Percentiles rank a stretch among this genome's conserved stretches.
phyloP scores from a whole-genome alignment of 53 echinoderm and acorn worm genomes.

The Luidia sarsii region DNA sequence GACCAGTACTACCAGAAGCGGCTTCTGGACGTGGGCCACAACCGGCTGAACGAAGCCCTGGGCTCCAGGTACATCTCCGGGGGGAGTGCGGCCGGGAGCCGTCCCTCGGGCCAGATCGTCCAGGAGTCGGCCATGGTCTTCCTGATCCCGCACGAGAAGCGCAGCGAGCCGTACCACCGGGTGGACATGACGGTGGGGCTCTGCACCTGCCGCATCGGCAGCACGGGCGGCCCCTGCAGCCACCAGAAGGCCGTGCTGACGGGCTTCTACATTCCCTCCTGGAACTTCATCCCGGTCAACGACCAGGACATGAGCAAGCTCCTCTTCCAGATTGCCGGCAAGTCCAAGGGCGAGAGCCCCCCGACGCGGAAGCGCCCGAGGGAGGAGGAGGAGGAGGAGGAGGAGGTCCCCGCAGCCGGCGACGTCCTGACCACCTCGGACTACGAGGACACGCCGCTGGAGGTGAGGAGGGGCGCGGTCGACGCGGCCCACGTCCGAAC shows the following conservation, averaged over 20 bases:
- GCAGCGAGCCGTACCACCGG: background rate
- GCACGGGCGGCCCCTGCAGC: constrained; percentile 60
- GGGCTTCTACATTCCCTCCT: constrained; percentile 53
- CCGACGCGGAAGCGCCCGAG: background rate
- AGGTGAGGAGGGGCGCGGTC: background rate
- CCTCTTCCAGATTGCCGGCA: constrained; percentile 24
- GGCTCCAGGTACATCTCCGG: constrained; percentile 32
- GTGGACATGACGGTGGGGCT: constrained; percentile 71
- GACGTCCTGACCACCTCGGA: background rate
- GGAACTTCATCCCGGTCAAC: constrained; percentile 50
- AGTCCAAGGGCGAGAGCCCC: background rate
- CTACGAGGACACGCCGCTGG: constrained; percentile 23
- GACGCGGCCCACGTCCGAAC: background rate
- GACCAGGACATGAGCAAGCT: constrained; percentile 34
- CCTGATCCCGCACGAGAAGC: constrained; percentile 47
- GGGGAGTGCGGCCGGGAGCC: background rate
- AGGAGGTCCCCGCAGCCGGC: too few species aligned
- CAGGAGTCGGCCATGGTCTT: constrained; percentile 36
- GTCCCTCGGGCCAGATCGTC: constrained; percentile 30
- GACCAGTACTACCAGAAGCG: constrained; percentile 55
- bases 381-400: background rate
- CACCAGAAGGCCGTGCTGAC: constrained; percentile 71
- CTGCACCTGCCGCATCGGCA: constrained; percentile 59
- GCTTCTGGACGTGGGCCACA: constrained; percentile 61
- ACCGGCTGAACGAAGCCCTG: constrained; percentile 47